Percentiles rank a stretch among this genome's conserved stretches.
phyloP scores from a whole-genome alignment of 1,140 invertebrate species.

The Papilio helenus region DNA sequence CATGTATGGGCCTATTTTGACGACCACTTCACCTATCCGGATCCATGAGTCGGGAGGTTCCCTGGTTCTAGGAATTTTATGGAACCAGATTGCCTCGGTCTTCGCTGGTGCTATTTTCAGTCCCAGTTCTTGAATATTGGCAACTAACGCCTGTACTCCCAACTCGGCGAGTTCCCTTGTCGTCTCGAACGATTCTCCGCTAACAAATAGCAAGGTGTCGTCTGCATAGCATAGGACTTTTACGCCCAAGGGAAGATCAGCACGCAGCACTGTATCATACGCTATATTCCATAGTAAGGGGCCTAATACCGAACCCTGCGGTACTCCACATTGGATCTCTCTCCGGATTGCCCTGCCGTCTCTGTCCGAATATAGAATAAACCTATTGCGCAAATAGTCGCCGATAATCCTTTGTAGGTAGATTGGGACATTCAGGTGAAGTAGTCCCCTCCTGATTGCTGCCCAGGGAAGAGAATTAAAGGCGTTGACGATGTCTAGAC shows the following conservation, averaged over 20 bases:
- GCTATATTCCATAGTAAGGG: constrained; percentile 10
- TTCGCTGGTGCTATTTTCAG: constrained; percentile 21
- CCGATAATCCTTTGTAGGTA: neutral
- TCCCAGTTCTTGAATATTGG: neutral
- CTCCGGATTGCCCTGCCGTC: neutral
- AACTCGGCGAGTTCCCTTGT: constrained; percentile 7
- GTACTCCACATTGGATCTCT: neutral
- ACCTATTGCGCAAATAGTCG: neutral
- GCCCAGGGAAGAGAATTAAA: constrained; percentile 6
- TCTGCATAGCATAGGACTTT: constrained; percentile 36
- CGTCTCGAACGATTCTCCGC: neutral
- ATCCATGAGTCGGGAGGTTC: neutral
- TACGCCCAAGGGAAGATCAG: neutral
- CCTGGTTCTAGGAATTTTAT: neutral
- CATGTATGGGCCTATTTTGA: neutral
- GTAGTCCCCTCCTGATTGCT: neutral
- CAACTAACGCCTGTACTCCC: neutral
- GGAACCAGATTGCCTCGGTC: constrained; percentile 35
- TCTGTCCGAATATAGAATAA: neutral
- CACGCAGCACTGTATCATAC: constrained; percentile 1
- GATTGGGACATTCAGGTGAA: neutral
- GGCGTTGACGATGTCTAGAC: constrained; percentile 2
- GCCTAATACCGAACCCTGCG: neutral
- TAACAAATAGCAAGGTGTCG: constrained; percentile 9
- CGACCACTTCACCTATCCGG: neutral